Evolutionary conservation across 2,113 vertebrate genomes (phyloP).

Genomic region (Chionomys nivalis): DNA sequence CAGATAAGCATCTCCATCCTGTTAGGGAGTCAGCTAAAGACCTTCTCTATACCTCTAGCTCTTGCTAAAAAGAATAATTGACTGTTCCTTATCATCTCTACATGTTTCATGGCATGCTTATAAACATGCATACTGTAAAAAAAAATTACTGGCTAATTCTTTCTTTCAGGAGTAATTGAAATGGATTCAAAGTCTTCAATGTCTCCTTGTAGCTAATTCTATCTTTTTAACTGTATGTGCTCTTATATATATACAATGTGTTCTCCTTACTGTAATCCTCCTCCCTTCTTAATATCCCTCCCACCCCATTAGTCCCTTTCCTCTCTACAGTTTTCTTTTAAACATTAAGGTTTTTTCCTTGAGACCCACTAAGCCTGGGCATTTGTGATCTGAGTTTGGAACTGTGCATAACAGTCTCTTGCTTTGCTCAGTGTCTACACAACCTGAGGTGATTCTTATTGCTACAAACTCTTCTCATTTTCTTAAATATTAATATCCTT

Average conservation of each 20-base stretch:
- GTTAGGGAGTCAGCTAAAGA: background rate
- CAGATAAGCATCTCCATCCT: conserved; percentile 36
- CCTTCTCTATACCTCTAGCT: background rate
- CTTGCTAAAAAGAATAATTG: conserved; percentile 19
- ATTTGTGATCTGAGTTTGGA: background rate
- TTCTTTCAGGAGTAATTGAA: background rate
- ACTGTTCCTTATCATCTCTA: background rate
- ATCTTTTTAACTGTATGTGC: background rate
- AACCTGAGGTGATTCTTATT: background rate
- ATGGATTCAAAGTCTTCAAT: background rate
- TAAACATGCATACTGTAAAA: conserved; percentile 43
- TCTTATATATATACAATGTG: background rate
- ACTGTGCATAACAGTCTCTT: background rate
- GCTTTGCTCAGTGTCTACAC: too few species aligned
- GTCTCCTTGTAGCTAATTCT: conserved; percentile 40
- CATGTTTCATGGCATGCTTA: background rate
- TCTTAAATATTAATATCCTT: background rate
- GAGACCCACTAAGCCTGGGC: background rate
- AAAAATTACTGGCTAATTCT: background rate
- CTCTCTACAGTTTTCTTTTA: too few species aligned
- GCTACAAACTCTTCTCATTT: background rate
- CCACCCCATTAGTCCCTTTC: background rate
- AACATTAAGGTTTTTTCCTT: too few species aligned
- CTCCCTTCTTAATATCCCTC: background rate
- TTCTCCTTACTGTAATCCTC: background rate